Base-by-base conservation (phyloP, 1,140 invertebrate genomes). In the Medauroidea extradentata region DNA sequence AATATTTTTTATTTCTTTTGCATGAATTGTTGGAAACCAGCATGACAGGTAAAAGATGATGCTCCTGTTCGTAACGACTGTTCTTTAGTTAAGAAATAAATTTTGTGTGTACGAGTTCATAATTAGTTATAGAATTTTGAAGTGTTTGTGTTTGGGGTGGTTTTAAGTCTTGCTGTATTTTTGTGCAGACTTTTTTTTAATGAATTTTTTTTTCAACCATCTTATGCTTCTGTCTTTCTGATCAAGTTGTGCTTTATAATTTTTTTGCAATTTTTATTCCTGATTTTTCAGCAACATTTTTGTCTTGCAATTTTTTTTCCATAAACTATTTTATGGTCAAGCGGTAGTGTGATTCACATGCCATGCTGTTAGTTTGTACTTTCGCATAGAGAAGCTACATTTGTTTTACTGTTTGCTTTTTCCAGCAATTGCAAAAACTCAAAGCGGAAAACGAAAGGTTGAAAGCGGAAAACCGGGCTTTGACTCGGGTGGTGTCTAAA, bases 391-490 rank as follows among this genome's bases (percentile, higher is more conserved):
- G 29, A 34, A 34, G 29, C 11, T 34, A 63, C 44, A 42, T 63
- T 62, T 25, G 59, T 53, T 38, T 48, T 63, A 24, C 48, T 58
- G 51, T 65, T 65, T 71, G 77, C 75, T 78, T 77, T 85, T 86
- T 94, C 79, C 91, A 97, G 94, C 93, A 92, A 90, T 90, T 95
- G 81, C 90, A 94, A 91, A 94, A 93, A 81, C 85, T 94, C 84
- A 95, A 94, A 90, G 88, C 89, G 79, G 93, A 96, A 85, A 94
- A 94, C 86, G 92, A 94, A 85, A 89, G 91, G 83, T 84, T 95
- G 85, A 90, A 91, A 83, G 89, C 91, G 75, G 92, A 96, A 86
- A 96, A 96, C 83, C 86, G 91, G 78, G 91, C 92, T 78, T 84
- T 95, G 77, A 94, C 91, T 77, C 87, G 92, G 76, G 92, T 94